Base-by-base conservation (phyloP, 1,140 invertebrate genomes). In the Drosophila grimshawi region DNA sequence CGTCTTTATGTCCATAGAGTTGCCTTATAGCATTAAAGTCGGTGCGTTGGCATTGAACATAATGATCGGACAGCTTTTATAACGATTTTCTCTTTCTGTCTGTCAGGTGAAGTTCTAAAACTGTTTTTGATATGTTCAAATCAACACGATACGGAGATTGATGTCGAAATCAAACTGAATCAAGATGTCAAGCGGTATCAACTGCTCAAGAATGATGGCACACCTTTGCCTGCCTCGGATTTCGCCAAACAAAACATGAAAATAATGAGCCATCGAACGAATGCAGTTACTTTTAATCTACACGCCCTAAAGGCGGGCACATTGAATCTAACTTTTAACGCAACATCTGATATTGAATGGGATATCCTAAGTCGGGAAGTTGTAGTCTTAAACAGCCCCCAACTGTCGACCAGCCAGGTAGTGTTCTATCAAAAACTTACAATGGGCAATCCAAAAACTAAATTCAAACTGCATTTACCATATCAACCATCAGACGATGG, bases 21-120 rank as follows among this genome's bases (percentile, higher is more conserved):
- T 68, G 2, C 77, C 77, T 2, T n/a, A 45, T 7, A 59, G 29
- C 6, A 60, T 80, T 3, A 60, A 51, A 51, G 33, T 39, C 1
- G 77, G 77, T 76, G 29, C 51, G 72, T 39, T 3, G 6, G 30
- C 0, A 27, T 6, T 27, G 3, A 29, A 8, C 19, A 7, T 45
- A 30, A 5, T n/a, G 11, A 19, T 37, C 3, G 11, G 43, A 32
- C 0, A 19, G n/a, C 5, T 37, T 8, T 46, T 30, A 5, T 30
- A 45, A 3, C 32, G 3, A 46, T 35, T 7, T 11, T 27, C 29
- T 3, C 1, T 39, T n/a, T 37, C 7, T 10, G 0, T 48, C 10
- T 46, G 8, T 19, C 55, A 78, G 72, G 41, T 52, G 76, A 78
- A 59, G 19, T 66, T 0, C 7, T 76, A 4, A 8, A 41, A 5